Percentiles rank a stretch among this genome's conserved stretches.
These are phyloP conservation scores for Caenorhabditis macrosperma DNA, from an alignment of 2,888 invertebrate genomes.

Conservation along the genomic window DNA sequence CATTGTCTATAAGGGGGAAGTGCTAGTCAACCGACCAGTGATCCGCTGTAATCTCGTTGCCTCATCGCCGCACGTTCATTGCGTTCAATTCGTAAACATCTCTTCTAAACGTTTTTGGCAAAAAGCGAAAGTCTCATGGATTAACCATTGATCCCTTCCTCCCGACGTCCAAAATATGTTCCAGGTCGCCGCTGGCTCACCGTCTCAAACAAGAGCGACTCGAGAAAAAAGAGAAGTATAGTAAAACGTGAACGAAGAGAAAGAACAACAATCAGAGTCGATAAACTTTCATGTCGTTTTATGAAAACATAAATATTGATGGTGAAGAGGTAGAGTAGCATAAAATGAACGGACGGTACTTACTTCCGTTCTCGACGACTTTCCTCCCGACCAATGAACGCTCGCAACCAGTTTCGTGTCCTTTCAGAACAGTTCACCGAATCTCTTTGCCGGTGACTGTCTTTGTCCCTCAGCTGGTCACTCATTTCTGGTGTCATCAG, in stretches of 20 bases:
- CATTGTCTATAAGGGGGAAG: too few species aligned
- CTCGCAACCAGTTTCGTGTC: not conserved
- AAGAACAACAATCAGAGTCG: too few species aligned
- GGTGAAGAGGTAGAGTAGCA: too few species aligned
- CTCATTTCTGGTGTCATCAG: too few species aligned
- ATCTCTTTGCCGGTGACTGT: not conserved
- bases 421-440: not conserved
- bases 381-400: not conserved
- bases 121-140: not conserved
- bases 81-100: not conserved
- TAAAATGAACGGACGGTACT: too few species aligned
- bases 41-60: too few species aligned
- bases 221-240: slow-evolving; percentile 27
- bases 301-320: too few species aligned
- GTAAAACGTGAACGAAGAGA: too few species aligned
- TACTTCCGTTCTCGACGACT: too few species aligned
- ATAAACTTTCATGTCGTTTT: too few species aligned
- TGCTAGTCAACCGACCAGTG: too few species aligned
- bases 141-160: not conserved
- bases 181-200: slow-evolving; percentile 47
- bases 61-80: not conserved
- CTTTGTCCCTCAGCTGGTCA: not conserved
- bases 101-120: not conserved
- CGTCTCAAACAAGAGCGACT: slow-evolving; percentile 33
- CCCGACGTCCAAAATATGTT: not conserved